Evolutionary conservation across 2,113 vertebrate species (phyloP).

Genomic region (Tachysurus vachellii): DNA sequence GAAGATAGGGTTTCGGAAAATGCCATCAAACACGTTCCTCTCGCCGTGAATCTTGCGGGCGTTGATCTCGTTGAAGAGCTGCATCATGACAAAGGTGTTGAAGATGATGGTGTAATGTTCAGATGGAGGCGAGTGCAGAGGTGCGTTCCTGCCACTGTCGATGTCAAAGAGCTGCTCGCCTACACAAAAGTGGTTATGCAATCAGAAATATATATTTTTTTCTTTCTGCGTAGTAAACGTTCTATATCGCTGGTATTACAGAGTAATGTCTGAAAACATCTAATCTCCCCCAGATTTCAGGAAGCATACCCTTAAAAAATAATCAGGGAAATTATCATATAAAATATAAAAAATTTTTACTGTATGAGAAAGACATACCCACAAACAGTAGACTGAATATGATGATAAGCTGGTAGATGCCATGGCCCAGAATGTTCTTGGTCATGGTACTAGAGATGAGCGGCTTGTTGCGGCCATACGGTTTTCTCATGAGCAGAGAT

Average conservation of each 20-base stretch:
- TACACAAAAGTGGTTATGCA: constrained; percentile 69
- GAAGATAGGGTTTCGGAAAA: constrained; percentile 97
- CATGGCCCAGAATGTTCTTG: constrained; percentile 95
- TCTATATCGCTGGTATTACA: neutral
- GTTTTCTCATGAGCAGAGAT: constrained; percentile 84
- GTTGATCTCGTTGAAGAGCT: constrained; percentile 98
- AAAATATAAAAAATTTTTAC: neutral
- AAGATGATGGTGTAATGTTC: constrained; percentile 99
- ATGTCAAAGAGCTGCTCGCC: constrained; percentile 96
- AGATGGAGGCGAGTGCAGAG: constrained; percentile 92
- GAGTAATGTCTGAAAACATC: neutral
- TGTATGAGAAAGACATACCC: constrained; percentile 65
- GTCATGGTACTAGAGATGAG: constrained; percentile 98
- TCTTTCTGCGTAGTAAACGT: neutral
- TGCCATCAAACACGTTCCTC: constrained; percentile 95
- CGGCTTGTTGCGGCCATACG: constrained; percentile 93
- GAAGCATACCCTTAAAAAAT: neutral
- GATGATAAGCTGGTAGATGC: constrained; percentile 89
- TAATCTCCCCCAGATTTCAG: neutral
- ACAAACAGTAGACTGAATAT: constrained; percentile 94
- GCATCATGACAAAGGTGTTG: constrained; percentile 99
- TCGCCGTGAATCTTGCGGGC: constrained; percentile 98
- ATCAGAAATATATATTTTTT: constrained; percentile 66
- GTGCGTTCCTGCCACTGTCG: constrained; percentile 92
- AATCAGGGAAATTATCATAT: neutral